Evolutionary conservation across 2,888 invertebrate species (phyloP).

Genomic region (Leucoma salicis): DNA sequence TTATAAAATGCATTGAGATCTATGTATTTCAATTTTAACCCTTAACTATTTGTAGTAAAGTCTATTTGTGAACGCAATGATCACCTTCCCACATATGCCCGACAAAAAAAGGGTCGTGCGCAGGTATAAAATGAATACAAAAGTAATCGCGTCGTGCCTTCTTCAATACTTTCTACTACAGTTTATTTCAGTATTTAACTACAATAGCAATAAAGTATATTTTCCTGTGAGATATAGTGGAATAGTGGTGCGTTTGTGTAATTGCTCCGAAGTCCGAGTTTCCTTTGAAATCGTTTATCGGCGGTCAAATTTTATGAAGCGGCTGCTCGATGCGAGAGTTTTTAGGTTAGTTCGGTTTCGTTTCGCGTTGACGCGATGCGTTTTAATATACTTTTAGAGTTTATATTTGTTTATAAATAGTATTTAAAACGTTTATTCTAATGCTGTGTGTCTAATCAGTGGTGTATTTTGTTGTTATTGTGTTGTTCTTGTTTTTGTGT

Average conservation of each 20-base stretch:
- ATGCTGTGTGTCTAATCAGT: conserved; percentile 22
- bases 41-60: conserved; percentile 31
- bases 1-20: conserved; percentile 4
- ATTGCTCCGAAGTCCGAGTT: conserved; percentile 48
- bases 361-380: conserved; percentile 50
- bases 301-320: conserved; percentile 72
- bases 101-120: conserved; percentile 66
- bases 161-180: conserved; percentile 16
- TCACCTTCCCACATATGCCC: conserved; percentile 42
- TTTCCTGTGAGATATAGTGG: conserved; percentile 26
- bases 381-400: conserved; percentile 28
- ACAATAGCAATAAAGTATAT: conserved; percentile 28
- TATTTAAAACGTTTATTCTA: conserved; percentile 14
- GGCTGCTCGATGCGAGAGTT: conserved; percentile 45
- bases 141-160: conserved; percentile 60
- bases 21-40: conserved; percentile 28
- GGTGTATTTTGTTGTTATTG: conserved; percentile 18
- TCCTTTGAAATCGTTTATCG: conserved; percentile 62
- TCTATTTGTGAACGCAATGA: conserved; percentile 8
- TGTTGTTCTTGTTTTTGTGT: conserved; percentile 15
- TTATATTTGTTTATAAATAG: conserved; percentile 15
- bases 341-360: conserved; percentile 71
- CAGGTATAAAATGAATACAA: conserved; percentile 77
- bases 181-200: conserved; percentile 19
- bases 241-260: conserved; percentile 36